Base-by-base conservation (phyloP, 2,888 invertebrate species). In the Drosophila suboccidentalis region DNA sequence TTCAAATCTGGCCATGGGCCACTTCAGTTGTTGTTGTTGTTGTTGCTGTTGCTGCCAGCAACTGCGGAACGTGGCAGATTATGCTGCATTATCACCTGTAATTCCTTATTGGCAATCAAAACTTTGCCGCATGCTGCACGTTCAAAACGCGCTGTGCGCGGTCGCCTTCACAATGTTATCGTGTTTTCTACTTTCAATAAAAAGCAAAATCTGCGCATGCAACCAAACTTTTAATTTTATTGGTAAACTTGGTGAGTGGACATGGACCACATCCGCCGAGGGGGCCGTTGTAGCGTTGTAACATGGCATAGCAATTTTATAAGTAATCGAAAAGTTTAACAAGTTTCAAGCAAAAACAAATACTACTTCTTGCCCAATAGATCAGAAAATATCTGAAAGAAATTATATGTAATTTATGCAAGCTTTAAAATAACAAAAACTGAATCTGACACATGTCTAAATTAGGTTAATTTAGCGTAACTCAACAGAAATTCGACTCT, bases 101-200 rank as follows among this genome's bases (percentile, higher is more conserved):
- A 91, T 86, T 89, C 82, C 82, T 85, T 91, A 90, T 90, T 90
- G 91, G 82, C 90, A 91, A 91, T 91, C 90, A 90, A 90, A 90
- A 88, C 83, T 89, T 89, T 82, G 64, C 71, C 69, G 65, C 63
- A 62, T 71, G 71, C 59, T 47, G 65, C 60, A 65, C 65, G 68
- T 64, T 53, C 68, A 49, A 53, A 34, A 34, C 67, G 51, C 38
- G 44, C 6, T 22, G 38, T 41, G 49, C 58, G 59, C 46, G 57
- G 50, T 41, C 51, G 54, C 64, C 64, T 61, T 53, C 51, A 53
- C 63, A 71, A 70, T 71, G 47, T 71, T 77, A 78, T 85, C 78
- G 82, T 65, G 72, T 84, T 89, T 80, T 75, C 79, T 87, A 79
- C 82, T 82, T 84, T 84, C 85, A 82, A 86, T 89, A 87, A 87